Base-by-base conservation (phyloP, 2,888 invertebrate species). In the Sphecodes monilicornis region DNA sequence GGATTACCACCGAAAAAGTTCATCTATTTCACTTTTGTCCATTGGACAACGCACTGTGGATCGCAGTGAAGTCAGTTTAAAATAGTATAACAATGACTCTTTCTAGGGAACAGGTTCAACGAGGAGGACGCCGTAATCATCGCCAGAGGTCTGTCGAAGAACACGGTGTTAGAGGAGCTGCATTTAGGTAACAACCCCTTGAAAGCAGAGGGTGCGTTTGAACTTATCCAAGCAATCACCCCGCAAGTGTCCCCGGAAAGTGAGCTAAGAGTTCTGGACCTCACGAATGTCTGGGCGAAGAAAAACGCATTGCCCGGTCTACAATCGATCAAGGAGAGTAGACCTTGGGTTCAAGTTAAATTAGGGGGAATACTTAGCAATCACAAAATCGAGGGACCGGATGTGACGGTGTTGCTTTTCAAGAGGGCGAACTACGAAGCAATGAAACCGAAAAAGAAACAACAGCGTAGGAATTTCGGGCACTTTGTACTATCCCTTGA, bases 131-230 rank as follows among this genome's bases (percentile, higher is more conserved):
- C 94, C 54, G 86, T 82, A 73, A 80, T 91, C 77, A 91, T 96
- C 5, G 95, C 95, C 60, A 92, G 93, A 85, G 95, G 95, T 4
- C 83, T 96, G n/a, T 88, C 93, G 64, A 94, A 91, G 74, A 96
- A 95, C 89, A 92, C 91, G 46, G 93, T 94, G 3, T 91, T 96
- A 22, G 88, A 94, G 78, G 92, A 92, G 68, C 83, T 96, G 22
- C 94, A 95, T 89, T 90, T 96, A 5, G 95, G 95, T 41, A 94
- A 95, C 84, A 96, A 96, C 92, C 95, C 95, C 16, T 93, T 96
- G 43, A 94, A 94, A 36, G 92, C 95, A 1, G 94, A 94, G 3
- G 96, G 96, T 70, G 84, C 76, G n/a, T 92, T 95, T n/a, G 82
- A 80, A n/a, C 80, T 96, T 32, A 90, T 95, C 13, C 92, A 92